Evolutionary conservation across 2,113 vertebrate genomes (phyloP).

Genomic region (Emydocephalus ijimae): DNA sequence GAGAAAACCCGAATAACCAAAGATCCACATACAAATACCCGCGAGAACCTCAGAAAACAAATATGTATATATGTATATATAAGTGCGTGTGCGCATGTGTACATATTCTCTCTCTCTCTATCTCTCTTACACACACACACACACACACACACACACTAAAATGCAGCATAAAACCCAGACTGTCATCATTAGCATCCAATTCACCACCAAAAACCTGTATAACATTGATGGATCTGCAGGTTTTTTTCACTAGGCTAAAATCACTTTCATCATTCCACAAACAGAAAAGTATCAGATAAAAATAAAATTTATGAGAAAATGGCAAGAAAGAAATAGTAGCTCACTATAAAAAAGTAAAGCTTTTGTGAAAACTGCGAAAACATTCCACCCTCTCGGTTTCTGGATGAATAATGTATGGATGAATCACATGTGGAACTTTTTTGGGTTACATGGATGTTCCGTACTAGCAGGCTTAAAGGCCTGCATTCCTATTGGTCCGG

Average conservation of each 20-base stretch:
- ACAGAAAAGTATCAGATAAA: neutral
- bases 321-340: neutral
- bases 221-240: neutral
- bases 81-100: too few relatives aligned
- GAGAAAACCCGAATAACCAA: too few relatives aligned
- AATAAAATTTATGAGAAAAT: neutral
- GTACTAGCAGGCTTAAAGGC: too few relatives aligned
- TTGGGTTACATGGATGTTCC: too few relatives aligned
- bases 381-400: neutral
- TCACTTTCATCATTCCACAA: neutral
- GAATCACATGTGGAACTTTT: neutral
- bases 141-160: too few relatives aligned
- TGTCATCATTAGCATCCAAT: neutral
- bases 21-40: too few relatives aligned
- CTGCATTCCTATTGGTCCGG: too few relatives aligned
- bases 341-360: neutral
- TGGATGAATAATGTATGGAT: neutral
- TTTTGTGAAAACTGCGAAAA: neutral
- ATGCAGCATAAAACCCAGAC: neutral
- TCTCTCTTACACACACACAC: too few relatives aligned
- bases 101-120: too few relatives aligned
- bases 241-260: neutral
- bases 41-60: too few relatives aligned
- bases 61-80: too few relatives aligned
- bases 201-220: neutral